Evolutionary conservation across 2,888 invertebrate genomes (phyloP).

Genomic region (Agonopterix alstromeriana): DNA sequence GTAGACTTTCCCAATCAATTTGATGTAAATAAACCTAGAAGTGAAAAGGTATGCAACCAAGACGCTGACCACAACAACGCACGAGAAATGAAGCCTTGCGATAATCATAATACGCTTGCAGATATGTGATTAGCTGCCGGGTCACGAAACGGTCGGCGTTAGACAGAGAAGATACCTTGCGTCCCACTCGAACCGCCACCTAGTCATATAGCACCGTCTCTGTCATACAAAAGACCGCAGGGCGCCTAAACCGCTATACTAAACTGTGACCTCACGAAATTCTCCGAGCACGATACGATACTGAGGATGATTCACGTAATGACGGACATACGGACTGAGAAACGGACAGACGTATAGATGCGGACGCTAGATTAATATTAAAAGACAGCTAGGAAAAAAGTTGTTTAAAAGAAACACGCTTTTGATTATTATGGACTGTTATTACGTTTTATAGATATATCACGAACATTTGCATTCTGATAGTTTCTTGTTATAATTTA

Average conservation of each 20-base stretch:
- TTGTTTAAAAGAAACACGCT: conserved; percentile 29
- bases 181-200: conserved; percentile 32
- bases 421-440: conserved; percentile 32
- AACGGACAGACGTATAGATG: conserved; percentile 53
- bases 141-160: conserved; percentile 72
- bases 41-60: conserved; percentile 30
- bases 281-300: conserved; percentile 68
- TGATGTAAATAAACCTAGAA: neutral
- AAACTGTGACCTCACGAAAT: conserved; percentile 77
- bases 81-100: conserved; percentile 64
- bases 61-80: conserved; percentile 69
- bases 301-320: conserved; percentile 68
- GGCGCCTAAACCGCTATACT: conserved; percentile 73
- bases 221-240: conserved; percentile 60
- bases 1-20: no score
- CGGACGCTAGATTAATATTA: conserved; percentile 58
- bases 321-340: conserved; percentile 54
- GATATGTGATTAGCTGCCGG: conserved; percentile 73
- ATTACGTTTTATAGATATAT: conserved; percentile 39
- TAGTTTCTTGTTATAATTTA: conserved; percentile 34
- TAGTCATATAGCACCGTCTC: conserved; percentile 34
- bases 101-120: conserved; percentile 74
- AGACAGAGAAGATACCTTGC: conserved; percentile 51
- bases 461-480: conserved; percentile 42
- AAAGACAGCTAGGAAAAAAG: conserved; percentile 38